These are phyloP conservation scores for Tragopan temminckii DNA, from an alignment of 2,797 vertebrate genomes.

Conservation along the genomic window DNA sequence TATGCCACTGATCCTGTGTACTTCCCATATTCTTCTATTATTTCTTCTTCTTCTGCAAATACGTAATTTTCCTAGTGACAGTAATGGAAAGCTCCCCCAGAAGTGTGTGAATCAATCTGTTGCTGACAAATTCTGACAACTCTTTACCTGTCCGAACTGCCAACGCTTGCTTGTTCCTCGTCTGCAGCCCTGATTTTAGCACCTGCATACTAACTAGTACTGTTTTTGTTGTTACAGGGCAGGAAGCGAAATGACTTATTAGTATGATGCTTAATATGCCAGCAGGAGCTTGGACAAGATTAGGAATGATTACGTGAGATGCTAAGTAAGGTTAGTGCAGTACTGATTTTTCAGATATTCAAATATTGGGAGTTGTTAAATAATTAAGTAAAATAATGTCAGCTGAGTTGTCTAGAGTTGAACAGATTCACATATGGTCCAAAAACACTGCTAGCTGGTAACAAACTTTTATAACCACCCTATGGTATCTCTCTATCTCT, in stretches of 20 bases:
- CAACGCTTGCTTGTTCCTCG: conserved; percentile 30
- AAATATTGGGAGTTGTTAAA: conserved; percentile 26
- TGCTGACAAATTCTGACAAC: neutral
- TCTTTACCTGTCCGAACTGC: conserved; percentile 44
- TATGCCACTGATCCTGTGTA: neutral
- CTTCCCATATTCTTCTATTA: conserved; percentile 29
- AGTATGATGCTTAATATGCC: conserved; percentile 18
- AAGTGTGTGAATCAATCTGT: neutral
- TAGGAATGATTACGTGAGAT: neutral
- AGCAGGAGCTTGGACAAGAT: neutral
- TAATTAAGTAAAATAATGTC: conserved; percentile 24
- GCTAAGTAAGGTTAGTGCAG: conserved; percentile 43
- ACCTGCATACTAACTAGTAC: neutral
- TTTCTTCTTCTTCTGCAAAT: conserved; percentile 27
- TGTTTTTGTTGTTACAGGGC: conserved; percentile 13
- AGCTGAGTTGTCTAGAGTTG: conserved; percentile 29
- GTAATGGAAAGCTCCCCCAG: neutral
- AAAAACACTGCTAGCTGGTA: conserved; percentile 54
- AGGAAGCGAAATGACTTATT: conserved; percentile 38
- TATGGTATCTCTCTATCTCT: conserved; percentile 84
- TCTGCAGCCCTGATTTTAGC: conserved; percentile 23
- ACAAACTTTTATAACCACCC: conserved; percentile 39
- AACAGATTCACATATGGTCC: neutral
- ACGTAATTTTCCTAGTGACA: neutral
- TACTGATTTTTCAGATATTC: conserved; percentile 11